phyloP scores from a whole-genome alignment of 2,113 vertebrate genomes.

The Macquaria ambigua region DNA sequence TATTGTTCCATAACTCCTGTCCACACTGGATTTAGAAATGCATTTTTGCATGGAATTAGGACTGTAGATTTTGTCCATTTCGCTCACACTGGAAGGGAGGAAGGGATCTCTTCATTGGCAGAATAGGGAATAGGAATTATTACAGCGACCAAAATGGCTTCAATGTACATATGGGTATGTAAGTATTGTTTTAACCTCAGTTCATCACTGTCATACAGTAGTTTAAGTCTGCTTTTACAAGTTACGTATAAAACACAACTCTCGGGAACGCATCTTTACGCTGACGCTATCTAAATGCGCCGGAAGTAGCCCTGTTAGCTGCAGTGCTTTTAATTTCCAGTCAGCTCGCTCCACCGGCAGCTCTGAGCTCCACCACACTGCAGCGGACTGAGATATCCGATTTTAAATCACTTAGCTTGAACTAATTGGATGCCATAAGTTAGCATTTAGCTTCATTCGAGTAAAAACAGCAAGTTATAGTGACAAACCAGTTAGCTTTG shows the following conservation, averaged over 20 bases:
- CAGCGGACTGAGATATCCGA: accelerated
- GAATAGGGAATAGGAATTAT: too few species aligned
- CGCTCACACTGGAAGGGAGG: too few species aligned
- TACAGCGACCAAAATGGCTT: too few species aligned
- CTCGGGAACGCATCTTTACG: background rate
- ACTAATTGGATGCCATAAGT: accelerated
- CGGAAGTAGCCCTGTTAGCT: slow-evolving; percentile 9
- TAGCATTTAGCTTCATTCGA: accelerated
- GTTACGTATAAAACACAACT: background rate
- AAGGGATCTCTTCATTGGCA: too few species aligned
- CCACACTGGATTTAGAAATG: too few species aligned
- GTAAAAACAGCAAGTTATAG: background rate
- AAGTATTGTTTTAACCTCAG: background rate
- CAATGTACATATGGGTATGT: background rate
- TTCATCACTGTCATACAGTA: background rate
- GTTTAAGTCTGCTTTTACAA: background rate
- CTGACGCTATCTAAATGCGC: background rate
- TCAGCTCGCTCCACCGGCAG: accelerated
- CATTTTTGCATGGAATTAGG: too few species aligned
- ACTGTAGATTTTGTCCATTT: too few species aligned
- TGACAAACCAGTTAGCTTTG: background rate
- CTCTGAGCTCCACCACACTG: background rate
- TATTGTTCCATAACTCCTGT: too few species aligned
- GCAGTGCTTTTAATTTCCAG: too few species aligned
- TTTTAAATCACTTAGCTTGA: accelerated